These are phyloP conservation scores for Parazoanthus atlanticus DNA, from an alignment of 92 coral and sea anemone genomes.

Conservation along the genomic window DNA sequence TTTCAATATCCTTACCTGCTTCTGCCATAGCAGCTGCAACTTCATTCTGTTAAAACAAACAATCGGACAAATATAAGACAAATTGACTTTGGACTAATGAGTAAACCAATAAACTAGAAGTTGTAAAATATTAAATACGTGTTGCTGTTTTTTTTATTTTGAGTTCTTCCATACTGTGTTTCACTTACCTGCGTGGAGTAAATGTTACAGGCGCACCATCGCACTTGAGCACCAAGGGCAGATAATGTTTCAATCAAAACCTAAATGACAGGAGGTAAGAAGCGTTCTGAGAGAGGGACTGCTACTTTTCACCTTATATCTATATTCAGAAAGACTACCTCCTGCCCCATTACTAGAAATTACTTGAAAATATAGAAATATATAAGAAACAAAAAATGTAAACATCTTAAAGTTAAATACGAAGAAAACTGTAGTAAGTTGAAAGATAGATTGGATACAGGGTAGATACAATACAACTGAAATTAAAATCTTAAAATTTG, in stretches of 20 bases:
- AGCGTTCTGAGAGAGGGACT: not conserved
- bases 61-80: not conserved
- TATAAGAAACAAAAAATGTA: no score
- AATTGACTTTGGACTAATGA: not conserved
- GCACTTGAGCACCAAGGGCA: constrained; percentile 96
- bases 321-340: no score
- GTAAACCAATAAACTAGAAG: not conserved
- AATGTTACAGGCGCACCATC: constrained; percentile 98
- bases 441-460: no score
- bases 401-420: no score
- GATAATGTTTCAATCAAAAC: constrained; percentile 91
- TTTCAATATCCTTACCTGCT: constrained; percentile 65
- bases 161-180: not conserved
- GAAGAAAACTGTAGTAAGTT: no score
- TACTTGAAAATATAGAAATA: no score
- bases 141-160: no score
- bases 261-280: constrained; percentile 39
- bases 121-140: not conserved
- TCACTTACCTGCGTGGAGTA: constrained; percentile 93
- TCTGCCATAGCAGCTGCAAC: constrained; percentile 99
- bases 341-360: no score
- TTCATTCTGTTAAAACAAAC: constrained; percentile 75
- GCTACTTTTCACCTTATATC: not conserved
- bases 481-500: no score
- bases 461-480: no score